These are phyloP conservation scores for Petrolisthes cinctipes DNA, from an alignment of 2,888 invertebrate species.

Conservation along the genomic window DNA sequence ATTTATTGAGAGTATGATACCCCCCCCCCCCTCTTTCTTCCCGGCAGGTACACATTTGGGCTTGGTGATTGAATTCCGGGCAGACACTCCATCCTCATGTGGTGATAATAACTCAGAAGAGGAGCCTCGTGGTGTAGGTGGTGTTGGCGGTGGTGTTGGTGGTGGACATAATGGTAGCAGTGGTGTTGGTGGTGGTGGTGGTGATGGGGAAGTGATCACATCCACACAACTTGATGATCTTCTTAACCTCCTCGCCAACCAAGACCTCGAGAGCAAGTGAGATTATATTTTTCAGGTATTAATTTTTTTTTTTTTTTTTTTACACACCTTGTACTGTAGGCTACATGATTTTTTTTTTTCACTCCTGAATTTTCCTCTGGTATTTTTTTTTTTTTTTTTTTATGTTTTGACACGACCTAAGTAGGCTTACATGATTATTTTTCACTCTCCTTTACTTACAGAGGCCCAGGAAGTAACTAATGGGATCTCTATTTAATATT, in stretches of 20 bases:
- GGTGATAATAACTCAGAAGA: not conserved
- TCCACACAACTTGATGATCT: conserved; percentile 27
- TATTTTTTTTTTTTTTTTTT: too few species aligned
- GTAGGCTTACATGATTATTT: too few species aligned
- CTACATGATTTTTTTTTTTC: too few species aligned
- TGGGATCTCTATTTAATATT: too few species aligned
- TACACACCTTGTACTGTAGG: not conserved
- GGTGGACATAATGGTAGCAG: too few species aligned
- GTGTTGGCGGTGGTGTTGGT: too few species aligned
- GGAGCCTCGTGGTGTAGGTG: not conserved
- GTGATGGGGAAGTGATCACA: not conserved
- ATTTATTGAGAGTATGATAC: too few species aligned
- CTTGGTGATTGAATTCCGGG: conserved; percentile 43
- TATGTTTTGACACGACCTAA: too few species aligned
- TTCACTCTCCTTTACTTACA: too few species aligned
- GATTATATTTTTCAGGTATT: not conserved
- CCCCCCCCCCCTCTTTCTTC: not conserved
- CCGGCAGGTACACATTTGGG: conserved; percentile 40
- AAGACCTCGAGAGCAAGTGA: conserved; percentile 47
- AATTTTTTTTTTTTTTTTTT: not conserved
- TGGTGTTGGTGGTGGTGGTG: too few species aligned
- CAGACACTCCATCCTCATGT: conserved; percentile 14
- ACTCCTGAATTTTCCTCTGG: too few species aligned
- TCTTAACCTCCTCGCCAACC: conserved; percentile 30
- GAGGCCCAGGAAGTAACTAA: too few species aligned